Conservation (phyloP, 2,888 invertebrate genomes). For the Eueremaeus valkanovi region DNA sequence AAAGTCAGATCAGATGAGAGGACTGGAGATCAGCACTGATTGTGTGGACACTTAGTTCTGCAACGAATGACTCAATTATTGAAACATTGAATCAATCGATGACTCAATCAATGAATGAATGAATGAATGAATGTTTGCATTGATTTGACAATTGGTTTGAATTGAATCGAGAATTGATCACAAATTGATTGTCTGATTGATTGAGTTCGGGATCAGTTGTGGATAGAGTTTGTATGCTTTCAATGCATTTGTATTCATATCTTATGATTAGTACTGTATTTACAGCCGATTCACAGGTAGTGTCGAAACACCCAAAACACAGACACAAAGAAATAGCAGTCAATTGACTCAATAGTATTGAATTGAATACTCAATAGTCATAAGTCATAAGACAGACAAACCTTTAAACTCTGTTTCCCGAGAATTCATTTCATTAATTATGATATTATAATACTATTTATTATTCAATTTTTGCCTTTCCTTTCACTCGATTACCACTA, state of each 20-base stretch:
- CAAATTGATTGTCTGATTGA: not conserved
- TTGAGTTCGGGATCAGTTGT: too few relatives aligned
- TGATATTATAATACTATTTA: not conserved
- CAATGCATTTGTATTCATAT: too few relatives aligned
- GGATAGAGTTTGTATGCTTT: not conserved
- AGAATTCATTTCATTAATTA: constrained; percentile 27
- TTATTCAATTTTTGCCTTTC: not conserved
- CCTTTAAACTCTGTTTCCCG: constrained; percentile 39
- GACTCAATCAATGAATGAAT: too few relatives aligned
- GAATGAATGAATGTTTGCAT: too few relatives aligned
- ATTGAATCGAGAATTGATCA: not conserved
- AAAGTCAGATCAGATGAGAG: not conserved
- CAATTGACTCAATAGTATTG: too few relatives aligned
- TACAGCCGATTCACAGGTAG: not conserved
- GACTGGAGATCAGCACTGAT: not conserved
- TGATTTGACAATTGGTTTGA: not conserved
- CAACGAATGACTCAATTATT: too few relatives aligned
- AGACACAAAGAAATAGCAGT: constrained; percentile 31
- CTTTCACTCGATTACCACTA: not conserved
- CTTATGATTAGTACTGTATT: too few relatives aligned
- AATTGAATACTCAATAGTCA: too few relatives aligned
- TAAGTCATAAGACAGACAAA: constrained; percentile 33
- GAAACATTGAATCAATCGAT: not conserved
- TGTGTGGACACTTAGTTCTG: not conserved
- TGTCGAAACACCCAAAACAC: constrained; percentile 14